Conservation (phyloP, 2,888 invertebrate genomes). For the Hirtodrosophila confusa region DNA sequence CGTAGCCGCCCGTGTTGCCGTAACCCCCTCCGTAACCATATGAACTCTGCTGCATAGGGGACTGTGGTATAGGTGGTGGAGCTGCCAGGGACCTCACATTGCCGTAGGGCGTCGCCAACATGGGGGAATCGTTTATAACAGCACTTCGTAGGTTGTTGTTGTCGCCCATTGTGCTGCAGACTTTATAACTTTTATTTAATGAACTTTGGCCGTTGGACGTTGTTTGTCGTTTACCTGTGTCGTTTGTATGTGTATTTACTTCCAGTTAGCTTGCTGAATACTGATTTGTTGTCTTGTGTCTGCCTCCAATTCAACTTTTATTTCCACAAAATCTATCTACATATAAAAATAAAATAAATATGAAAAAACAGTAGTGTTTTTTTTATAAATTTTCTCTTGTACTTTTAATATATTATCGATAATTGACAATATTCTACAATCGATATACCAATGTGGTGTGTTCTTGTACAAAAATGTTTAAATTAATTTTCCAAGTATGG, state of each 20-base stretch:
- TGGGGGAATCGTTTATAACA: slow-evolving; percentile 72
- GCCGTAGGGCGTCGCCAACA: slow-evolving; percentile 66
- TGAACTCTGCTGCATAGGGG: slow-evolving; percentile 41
- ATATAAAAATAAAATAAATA: neutral
- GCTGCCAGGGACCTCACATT: slow-evolving; percentile 39
- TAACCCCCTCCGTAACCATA: slow-evolving; percentile 38
- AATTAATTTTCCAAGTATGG: neutral
- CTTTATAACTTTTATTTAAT: slow-evolving; percentile 32
- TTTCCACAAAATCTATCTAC: neutral
- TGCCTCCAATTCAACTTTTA: neutral
- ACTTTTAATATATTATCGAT: slow-evolving; percentile 24
- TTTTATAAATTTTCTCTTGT: slow-evolving; percentile 35
- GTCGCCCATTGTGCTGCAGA: slow-evolving; percentile 64
- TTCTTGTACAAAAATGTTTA: neutral
- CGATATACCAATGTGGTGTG: slow-evolving; percentile 1
- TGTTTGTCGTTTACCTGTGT: slow-evolving; percentile 25
- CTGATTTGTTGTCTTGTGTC: neutral
- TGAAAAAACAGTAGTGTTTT: slow-evolving; percentile 6
- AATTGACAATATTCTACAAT: neutral
- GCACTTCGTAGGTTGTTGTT: slow-evolving; percentile 77
- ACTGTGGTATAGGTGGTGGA: slow-evolving; percentile 45
- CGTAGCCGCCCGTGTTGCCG: slow-evolving; percentile 37
- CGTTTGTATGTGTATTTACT: neutral
- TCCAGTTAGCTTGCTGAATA: neutral
- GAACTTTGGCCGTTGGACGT: slow-evolving; percentile 48